A percentile compares a stretch with the other conserved stretches of the same genome.
Conservation (phyloP, 2,113 vertebrate species). For the rat (Rattus norvegicus) region DNA sequence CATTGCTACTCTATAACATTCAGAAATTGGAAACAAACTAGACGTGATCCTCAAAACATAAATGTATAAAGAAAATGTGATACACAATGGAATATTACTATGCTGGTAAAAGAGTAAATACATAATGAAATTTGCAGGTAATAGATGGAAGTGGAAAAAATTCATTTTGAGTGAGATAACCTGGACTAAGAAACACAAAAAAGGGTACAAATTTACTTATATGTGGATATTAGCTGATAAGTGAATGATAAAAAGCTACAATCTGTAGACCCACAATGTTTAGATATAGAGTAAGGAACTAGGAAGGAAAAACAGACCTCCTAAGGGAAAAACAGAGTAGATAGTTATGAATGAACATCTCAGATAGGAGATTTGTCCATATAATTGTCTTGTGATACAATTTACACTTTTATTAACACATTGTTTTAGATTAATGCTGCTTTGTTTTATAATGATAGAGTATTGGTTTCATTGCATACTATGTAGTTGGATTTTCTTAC, state of each 20-base stretch:
- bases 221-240: neutral
- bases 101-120: neutral
- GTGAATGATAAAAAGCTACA: neutral
- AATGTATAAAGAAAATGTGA: neutral
- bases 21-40: neutral
- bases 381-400: neutral
- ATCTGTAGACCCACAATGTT: neutral
- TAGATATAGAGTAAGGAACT: neutral
- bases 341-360: neutral
- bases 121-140: neutral
- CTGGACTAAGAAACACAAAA: neutral
- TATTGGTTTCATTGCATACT: neutral
- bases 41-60: neutral
- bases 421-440: neutral
- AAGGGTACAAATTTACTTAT: neutral
- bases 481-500: neutral
- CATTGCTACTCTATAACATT: neutral
- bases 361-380: neutral
- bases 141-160: neutral
- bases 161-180: neutral
- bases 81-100: neutral
- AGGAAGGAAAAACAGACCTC: neutral
- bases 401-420: neutral
- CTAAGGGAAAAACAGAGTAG: neutral
- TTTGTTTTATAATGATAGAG: neutral